Evolutionary conservation across 1,140 invertebrate genomes (phyloP), one percentile per base, ranked within the genome.

Genomic region (Pomacea maculata): DNA sequence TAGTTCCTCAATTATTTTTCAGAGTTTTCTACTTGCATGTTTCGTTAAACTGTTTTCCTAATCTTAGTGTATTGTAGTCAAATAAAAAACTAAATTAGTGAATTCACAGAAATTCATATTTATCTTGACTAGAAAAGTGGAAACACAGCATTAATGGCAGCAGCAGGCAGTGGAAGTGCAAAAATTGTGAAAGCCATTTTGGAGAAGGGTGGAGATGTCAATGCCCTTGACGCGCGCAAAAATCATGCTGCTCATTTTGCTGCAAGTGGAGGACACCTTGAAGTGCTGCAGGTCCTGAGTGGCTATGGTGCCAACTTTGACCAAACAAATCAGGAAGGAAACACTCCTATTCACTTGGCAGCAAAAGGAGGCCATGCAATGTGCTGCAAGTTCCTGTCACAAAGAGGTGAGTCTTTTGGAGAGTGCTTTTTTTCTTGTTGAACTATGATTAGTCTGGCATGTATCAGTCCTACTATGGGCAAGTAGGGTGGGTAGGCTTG

Each of bases 281-380:
- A 86, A 55, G 87, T 89, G 6, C 65, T 91, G 45, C 86, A 81
- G 7, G 83, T 85, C 45, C 87, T 92, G 85, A 83, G 90, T 25
- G 90, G 87, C 0, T 91, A 87, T 83, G 87, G 88, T 73, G 91
- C 90, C n/a, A 83, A 91, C 70, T 92, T 92, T 87, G 88, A 92
- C 79, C 85, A 87, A 34, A 81, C 83, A n/a, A 88, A 90, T 71
- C 82, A 85, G 75, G 87, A 89, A 71, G 86, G 87, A 11, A 90
- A 91, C 77, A 91, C 85, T 25, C 91, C 91, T 67, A 83, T 91
- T 55, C 91, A 92, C 78, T 78, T 86, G 71, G 90, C 91, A 70
- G 90, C 91, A 12, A 83, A 82, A 29, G 83, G 83, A 61, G 89
- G 90, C 15, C 86, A 90, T 72, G 90, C 83, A 14, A 86, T 87